phyloP scores from a whole-genome alignment of 2,888 invertebrate species.

The Uropetala carovei region DNA sequence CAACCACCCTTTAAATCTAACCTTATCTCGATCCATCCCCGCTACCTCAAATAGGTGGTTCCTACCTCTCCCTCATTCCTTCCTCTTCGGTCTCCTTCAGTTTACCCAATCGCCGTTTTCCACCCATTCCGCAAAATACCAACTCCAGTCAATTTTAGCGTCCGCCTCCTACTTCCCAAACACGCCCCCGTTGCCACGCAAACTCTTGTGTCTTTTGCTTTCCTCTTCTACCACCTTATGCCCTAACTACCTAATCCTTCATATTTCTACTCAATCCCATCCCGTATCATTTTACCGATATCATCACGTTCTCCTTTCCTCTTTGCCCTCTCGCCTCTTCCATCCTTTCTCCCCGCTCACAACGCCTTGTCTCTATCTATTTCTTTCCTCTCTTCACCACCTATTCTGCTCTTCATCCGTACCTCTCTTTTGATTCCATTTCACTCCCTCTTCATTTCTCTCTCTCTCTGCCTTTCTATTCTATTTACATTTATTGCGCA shows the following conservation, averaged over 20 bases:
- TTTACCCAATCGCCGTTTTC: not conserved
- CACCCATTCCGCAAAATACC: not conserved
- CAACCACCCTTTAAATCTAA: not conserved
- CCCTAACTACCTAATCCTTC: not conserved
- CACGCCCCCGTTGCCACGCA: not conserved
- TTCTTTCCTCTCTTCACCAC: not conserved
- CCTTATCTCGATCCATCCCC: not conserved
- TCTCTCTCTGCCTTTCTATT: not conserved
- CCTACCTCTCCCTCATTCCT: not conserved
- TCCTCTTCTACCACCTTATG: conserved; percentile 31
- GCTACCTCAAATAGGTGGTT: not conserved
- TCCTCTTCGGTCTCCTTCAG: too few relatives aligned
- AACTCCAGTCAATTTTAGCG: not conserved
- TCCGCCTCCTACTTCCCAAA: not conserved
- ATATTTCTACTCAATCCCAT: not conserved
- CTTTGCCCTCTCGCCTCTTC: too few relatives aligned
- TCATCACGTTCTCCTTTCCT: not conserved
- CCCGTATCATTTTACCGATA: not conserved
- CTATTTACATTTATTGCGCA: conserved; percentile 10
- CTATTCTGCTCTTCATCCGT: not conserved
- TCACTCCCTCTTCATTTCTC: not conserved
- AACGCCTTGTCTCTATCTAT: not conserved
- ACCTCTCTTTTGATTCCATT: not conserved
- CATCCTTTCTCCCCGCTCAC: not conserved
- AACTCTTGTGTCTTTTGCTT: not conserved